Conservation (phyloP, 2,888 invertebrate genomes). For the Watsonalla cultraria region DNA sequence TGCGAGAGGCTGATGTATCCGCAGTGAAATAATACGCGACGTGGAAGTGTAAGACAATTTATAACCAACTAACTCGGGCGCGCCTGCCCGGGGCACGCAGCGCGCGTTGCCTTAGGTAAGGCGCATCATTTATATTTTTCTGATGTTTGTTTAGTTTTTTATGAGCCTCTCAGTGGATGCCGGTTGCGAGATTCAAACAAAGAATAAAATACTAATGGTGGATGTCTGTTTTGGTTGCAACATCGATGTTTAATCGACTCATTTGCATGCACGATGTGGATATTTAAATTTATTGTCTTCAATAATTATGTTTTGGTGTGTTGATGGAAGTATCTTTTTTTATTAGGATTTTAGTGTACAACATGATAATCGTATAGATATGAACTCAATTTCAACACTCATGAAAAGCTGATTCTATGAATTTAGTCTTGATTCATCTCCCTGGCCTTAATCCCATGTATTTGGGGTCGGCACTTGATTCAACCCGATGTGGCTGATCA, state of each 20-base stretch:
- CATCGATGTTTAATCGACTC: conserved; percentile 68
- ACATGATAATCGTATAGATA: conserved; percentile 39
- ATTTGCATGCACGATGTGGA: conserved; percentile 59
- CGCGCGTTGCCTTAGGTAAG: conserved; percentile 67
- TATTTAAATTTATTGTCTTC: conserved; percentile 57
- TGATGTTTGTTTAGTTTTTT: conserved; percentile 72
- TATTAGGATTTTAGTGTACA: conserved; percentile 46
- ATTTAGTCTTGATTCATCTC: too few relatives aligned
- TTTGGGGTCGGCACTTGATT: too few relatives aligned
- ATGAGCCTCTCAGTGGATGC: conserved; percentile 56
- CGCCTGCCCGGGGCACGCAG: conserved; percentile 51
- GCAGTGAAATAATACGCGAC: conserved; percentile 67
- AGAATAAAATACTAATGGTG: conserved; percentile 71
- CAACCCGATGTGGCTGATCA: too few relatives aligned
- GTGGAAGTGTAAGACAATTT: conserved; percentile 69
- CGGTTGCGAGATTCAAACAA: conserved; percentile 66
- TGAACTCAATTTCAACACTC: conserved; percentile 1
- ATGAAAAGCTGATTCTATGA: too few relatives aligned
- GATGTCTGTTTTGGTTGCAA: conserved; percentile 64
- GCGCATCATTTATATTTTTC: conserved; percentile 75
- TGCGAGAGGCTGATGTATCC: conserved; percentile 64
- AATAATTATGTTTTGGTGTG: conserved; percentile 55
- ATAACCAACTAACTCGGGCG: conserved; percentile 60
- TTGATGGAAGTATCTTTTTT: conserved; percentile 46
- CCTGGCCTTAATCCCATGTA: too few relatives aligned